phyloP scores from a whole-genome alignment of 2,888 invertebrate genomes.

The Autographa pulchrina region DNA sequence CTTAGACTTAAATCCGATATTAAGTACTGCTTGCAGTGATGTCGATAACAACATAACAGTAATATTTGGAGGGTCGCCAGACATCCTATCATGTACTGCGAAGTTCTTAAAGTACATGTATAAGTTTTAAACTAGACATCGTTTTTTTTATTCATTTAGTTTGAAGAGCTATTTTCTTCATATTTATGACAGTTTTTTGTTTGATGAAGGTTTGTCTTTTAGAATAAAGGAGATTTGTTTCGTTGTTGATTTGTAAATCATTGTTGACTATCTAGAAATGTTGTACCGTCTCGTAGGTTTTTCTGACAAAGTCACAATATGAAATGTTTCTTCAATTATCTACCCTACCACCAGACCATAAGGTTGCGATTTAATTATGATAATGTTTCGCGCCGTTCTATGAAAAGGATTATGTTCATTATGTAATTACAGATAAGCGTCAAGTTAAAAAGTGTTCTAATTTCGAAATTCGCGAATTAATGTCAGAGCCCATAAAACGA shows the following conservation, averaged over 20 bases:
- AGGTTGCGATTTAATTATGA: slow-evolving; percentile 4
- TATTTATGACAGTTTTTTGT: not conserved
- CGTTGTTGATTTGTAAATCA: not conserved
- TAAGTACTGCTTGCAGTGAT: slow-evolving; percentile 13
- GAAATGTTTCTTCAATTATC: not conserved
- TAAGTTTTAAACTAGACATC: slow-evolving; percentile 3
- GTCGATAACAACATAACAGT: slow-evolving; percentile 17
- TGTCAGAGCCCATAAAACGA: slow-evolving; percentile 14
- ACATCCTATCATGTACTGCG: slow-evolving; percentile 22
- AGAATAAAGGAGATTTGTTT: too few species aligned
- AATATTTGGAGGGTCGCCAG: slow-evolving; percentile 36
- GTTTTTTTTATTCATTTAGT: not conserved
- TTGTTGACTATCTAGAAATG: not conserved
- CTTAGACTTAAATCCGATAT: slow-evolving; percentile 13
- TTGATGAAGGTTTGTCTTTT: not conserved
- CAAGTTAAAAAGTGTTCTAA: not conserved
- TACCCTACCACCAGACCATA: not conserved
- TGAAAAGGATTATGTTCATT: not conserved
- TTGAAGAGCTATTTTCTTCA: not conserved
- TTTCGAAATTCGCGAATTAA: not conserved
- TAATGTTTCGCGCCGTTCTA: not conserved
- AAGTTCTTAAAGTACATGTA: slow-evolving; percentile 26
- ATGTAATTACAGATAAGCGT: not conserved
- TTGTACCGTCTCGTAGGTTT: not conserved
- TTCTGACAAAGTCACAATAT: too few species aligned